Conservation (phyloP, 2,797 vertebrate genomes). For the Xenops minutus region DNA sequence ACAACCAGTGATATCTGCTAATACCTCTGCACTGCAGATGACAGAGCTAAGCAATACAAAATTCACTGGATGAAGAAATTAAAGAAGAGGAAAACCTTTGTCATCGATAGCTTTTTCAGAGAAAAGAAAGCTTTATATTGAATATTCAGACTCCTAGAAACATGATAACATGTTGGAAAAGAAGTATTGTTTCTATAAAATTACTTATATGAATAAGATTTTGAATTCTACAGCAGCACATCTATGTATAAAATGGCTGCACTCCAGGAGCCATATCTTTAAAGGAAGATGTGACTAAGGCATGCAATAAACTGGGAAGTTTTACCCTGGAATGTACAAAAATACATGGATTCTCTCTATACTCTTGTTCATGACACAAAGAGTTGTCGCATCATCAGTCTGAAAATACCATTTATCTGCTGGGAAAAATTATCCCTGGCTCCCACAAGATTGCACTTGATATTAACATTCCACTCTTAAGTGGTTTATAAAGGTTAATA, state of each 20-base stretch:
- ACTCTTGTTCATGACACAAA: background rate
- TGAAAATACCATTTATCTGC: background rate
- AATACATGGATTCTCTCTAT: background rate
- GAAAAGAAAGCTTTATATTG: background rate
- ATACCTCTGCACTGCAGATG: background rate
- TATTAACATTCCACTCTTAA: conserved; percentile 2
- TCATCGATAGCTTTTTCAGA: background rate
- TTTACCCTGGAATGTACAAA: background rate
- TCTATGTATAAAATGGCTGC: background rate
- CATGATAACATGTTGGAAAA: background rate
- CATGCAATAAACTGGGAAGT: background rate
- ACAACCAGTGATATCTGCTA: background rate
- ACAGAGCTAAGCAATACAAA: background rate
- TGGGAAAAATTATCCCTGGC: background rate
- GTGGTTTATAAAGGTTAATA: conserved; percentile 9
- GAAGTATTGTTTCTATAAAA: background rate
- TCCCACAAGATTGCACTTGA: background rate
- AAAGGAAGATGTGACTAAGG: background rate
- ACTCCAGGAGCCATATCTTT: background rate
- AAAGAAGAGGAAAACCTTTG: background rate
- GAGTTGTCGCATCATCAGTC: background rate
- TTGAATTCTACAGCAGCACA: background rate
- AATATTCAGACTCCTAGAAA: background rate
- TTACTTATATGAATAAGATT: background rate
- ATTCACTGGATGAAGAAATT: background rate